phyloP scores from a whole-genome alignment of 2,113 vertebrate species.

The Stigmatopora nigra region DNA sequence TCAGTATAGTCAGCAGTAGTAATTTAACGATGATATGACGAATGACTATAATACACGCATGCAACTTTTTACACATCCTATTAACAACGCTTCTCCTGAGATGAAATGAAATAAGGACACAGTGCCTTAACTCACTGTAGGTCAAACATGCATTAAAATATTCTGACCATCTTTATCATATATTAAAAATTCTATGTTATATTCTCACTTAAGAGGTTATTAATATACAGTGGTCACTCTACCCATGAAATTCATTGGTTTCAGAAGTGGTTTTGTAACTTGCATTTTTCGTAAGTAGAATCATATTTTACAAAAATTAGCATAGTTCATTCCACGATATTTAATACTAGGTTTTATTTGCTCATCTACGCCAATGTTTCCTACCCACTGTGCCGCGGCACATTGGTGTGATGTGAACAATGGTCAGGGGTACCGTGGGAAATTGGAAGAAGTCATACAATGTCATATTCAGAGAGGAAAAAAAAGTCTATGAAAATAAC shows the following conservation, averaged over 20 bases:
- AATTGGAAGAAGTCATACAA: too few species aligned
- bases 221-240: background rate
- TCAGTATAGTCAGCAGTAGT: conserved; percentile 47
- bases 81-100: conserved; percentile 57
- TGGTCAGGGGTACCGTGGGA: too few species aligned
- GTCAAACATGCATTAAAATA: conserved; percentile 46
- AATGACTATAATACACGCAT: conserved; percentile 64
- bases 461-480: too few species aligned
- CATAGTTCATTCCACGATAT: too few species aligned
- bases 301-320: too few species aligned
- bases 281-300: too few species aligned
- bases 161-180: conserved; percentile 33
- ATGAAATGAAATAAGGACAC: conserved; percentile 60
- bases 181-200: conserved; percentile 37
- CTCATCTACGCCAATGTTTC: background rate
- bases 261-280: too few species aligned
- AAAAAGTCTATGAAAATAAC: too few species aligned
- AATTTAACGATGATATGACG: conserved; percentile 66
- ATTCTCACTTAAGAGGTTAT: conserved; percentile 1
- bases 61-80: conserved; percentile 68
- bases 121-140: conserved; percentile 29
- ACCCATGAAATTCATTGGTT: too few species aligned
- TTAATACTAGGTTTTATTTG: background rate
- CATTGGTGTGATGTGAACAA: too few species aligned
- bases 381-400: too few species aligned